Evolutionary conservation across 1,140 invertebrate species (phyloP).

Genomic region (Acromyrmex echinatior): DNA sequence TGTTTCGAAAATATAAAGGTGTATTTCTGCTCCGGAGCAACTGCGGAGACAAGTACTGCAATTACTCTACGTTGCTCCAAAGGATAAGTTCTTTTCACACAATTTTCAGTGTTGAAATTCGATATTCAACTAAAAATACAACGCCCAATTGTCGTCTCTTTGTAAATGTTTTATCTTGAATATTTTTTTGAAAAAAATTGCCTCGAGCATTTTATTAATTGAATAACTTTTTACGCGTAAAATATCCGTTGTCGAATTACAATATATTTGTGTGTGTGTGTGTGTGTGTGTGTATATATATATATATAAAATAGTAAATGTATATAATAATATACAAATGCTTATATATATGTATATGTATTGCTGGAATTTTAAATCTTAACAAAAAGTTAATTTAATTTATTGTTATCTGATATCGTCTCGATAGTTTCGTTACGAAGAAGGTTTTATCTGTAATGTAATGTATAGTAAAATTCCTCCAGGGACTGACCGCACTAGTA

Average conservation of each 20-base stretch:
- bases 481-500: conserved; percentile 5
- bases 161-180: not conserved
- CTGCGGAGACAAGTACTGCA: not conserved
- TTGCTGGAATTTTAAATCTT: not conserved
- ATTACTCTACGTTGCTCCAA: not conserved
- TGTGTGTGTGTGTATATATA: no score
- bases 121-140: not conserved
- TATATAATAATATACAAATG: no score
- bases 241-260: not conserved
- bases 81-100: conserved; percentile 19
- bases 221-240: not conserved
- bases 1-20: conserved; percentile 31
- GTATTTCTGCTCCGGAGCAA: not conserved
- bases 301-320: no score
- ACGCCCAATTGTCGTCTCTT: not conserved
- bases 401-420: not conserved
- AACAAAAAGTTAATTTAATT: conserved; percentile 25
- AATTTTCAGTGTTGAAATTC: not conserved
- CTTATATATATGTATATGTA: not conserved
- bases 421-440: not conserved
- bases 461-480: conserved; percentile 19
- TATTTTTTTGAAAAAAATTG: not conserved
- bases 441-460: conserved; percentile 27
- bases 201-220: not conserved
- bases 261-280: no score